Percentiles rank a stretch among this genome's conserved stretches.
Evolutionary conservation across 2,888 invertebrate species (phyloP).

Genomic region (Corythucha ciliata): DNA sequence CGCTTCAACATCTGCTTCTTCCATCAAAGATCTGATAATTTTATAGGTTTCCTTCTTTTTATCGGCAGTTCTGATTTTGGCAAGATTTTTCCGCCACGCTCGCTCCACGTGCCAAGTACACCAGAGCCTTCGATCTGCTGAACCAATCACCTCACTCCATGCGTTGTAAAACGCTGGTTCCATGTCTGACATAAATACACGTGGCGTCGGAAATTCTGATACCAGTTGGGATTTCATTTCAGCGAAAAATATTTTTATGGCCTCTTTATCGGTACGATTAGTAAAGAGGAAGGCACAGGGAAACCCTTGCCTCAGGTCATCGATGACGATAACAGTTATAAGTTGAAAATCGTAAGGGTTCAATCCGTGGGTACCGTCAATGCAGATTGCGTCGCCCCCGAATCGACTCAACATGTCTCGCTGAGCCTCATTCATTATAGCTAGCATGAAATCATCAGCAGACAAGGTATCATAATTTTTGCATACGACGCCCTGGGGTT

Average conservation of each 20-base stretch:
- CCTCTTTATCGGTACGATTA: slow-evolving; percentile 3
- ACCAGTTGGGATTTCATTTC: neutral
- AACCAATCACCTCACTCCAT: slow-evolving; percentile 32
- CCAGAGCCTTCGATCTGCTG: slow-evolving; percentile 17
- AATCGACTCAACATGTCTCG: neutral
- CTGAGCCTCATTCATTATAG: neutral
- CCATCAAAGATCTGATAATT: slow-evolving; percentile 5
- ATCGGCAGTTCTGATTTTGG: slow-evolving; percentile 28
- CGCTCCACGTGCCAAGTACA: slow-evolving; percentile 30
- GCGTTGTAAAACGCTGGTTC: slow-evolving; percentile 31
- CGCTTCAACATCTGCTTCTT: slow-evolving; percentile 9
- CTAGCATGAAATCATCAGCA: slow-evolving; percentile 3
- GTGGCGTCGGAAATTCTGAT: neutral
- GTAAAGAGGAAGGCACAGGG: slow-evolving; percentile 13
- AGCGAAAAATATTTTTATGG: neutral
- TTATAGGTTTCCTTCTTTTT: slow-evolving; percentile 4
- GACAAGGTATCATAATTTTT: neutral
- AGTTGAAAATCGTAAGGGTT: neutral
- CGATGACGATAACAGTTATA: neutral
- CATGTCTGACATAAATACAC: slow-evolving; percentile 34
- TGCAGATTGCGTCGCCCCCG: slow-evolving; percentile 5
- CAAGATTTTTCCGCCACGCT: slow-evolving; percentile 34
- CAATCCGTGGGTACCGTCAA: neutral
- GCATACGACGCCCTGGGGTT: slow-evolving; percentile 1
- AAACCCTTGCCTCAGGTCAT: neutral